These are phyloP conservation scores for Enteromius fasciolatus DNA, from an alignment of 2,797 vertebrate genomes.

Conservation along the genomic window DNA sequence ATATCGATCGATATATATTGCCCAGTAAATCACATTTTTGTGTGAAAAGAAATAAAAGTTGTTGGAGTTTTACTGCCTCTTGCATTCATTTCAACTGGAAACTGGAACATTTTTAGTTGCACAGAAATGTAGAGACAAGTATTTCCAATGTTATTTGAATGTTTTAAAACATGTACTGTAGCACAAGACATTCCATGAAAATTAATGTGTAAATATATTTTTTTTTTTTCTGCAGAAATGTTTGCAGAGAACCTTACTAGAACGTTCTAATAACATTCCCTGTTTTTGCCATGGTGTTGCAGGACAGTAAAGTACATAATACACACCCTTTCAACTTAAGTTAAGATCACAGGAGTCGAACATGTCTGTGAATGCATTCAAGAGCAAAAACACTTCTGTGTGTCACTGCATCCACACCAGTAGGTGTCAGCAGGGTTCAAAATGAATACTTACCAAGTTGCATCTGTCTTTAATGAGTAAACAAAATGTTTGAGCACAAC, in stretches of 20 bases:
- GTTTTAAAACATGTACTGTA: too few relatives aligned
- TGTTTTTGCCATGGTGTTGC: neutral
- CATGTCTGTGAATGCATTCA: neutral
- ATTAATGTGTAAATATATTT: neutral
- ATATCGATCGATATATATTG: too few relatives aligned
- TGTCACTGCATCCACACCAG: neutral
- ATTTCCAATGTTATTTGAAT: too few relatives aligned
- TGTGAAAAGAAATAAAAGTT: too few relatives aligned
- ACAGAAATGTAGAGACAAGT: too few relatives aligned
- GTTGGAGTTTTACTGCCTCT: too few relatives aligned
- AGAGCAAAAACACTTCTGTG: too few relatives aligned
- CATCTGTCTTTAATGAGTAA: neutral
- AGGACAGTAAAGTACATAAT: neutral
- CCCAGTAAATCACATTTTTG: too few relatives aligned
- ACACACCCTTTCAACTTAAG: neutral
- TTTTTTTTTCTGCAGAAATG: neutral
- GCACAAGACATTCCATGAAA: neutral
- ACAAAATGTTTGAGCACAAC: neutral
- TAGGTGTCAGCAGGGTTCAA: neutral
- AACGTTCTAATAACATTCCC: neutral
- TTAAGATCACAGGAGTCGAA: neutral
- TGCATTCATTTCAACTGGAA: too few relatives aligned
- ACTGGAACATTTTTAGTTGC: too few relatives aligned
- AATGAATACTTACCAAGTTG: neutral
- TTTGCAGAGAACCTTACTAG: neutral